Percentiles rank a stretch among this genome's conserved stretches.
phyloP scores from a whole-genome alignment of 2,113 vertebrate genomes.

The Ornithorhynchus anatinus region DNA sequence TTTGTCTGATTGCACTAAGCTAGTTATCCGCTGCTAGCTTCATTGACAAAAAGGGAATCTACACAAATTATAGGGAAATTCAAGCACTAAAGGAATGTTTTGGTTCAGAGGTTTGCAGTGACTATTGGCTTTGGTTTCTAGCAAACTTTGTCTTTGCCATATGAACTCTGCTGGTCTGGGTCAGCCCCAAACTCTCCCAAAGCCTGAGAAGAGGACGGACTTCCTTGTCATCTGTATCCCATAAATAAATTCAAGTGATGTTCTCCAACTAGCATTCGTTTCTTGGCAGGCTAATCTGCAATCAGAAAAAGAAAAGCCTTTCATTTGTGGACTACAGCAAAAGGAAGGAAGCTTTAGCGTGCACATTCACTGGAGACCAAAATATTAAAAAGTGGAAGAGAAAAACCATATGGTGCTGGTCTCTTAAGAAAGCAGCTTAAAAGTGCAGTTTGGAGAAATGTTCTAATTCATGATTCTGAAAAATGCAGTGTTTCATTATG shows the following conservation, averaged over 20 bases:
- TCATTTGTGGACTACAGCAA: slow-evolving; percentile 75
- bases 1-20: slow-evolving; percentile 74
- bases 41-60: slow-evolving; percentile 81
- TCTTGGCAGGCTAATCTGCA: slow-evolving; percentile 80
- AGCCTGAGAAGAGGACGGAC: slow-evolving; percentile 73
- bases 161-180: slow-evolving; percentile 76
- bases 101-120: slow-evolving; percentile 76
- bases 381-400: slow-evolving; percentile 78
- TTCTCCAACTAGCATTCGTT: slow-evolving; percentile 79
- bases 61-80: slow-evolving; percentile 78
- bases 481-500: slow-evolving; percentile 22
- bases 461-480: slow-evolving; percentile 23
- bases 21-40: slow-evolving; percentile 73
- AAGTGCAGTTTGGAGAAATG: slow-evolving; percentile 44
- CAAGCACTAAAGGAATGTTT: slow-evolving; percentile 78
- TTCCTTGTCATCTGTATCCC: slow-evolving; percentile 81
- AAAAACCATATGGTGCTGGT: slow-evolving; percentile 71
- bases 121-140: slow-evolving; percentile 77
- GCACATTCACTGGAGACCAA: slow-evolving; percentile 71
- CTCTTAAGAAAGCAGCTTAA: slow-evolving; percentile 48
- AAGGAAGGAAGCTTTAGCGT: slow-evolving; percentile 80
- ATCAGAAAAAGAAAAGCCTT: slow-evolving; percentile 78
- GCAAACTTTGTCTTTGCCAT: slow-evolving; percentile 66
- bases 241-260: slow-evolving; percentile 86
- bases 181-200: slow-evolving; percentile 74